Evolutionary conservation across 2,113 vertebrate genomes (phyloP).

Genomic region (Apeltes quadracus): DNA sequence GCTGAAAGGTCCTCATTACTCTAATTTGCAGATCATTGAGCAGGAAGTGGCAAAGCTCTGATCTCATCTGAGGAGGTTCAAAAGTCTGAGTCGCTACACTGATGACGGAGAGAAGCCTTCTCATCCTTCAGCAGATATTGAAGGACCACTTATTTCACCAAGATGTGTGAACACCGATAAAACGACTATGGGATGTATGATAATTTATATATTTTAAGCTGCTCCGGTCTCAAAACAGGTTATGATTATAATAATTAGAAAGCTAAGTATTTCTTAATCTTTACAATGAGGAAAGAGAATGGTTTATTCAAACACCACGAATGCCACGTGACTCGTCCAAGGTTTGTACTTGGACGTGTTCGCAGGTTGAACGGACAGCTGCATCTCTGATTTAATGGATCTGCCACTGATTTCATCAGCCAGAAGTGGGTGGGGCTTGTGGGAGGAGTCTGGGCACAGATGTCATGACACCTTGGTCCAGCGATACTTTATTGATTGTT

Average conservation of each 20-base stretch:
- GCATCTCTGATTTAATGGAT: neutral
- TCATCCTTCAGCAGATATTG: neutral
- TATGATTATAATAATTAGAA: neutral
- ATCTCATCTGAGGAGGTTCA: slow-evolving; percentile 48
- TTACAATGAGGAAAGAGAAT: neutral
- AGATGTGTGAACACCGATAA: too few species aligned
- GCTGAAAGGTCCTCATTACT: slow-evolving; percentile 62
- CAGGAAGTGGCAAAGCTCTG: slow-evolving; percentile 46
- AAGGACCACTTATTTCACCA: too few species aligned
- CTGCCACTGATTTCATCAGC: neutral
- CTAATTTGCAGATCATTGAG: slow-evolving; percentile 69
- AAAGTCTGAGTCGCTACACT: neutral
- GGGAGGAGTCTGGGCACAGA: slow-evolving; percentile 62
- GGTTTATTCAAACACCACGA: too few species aligned
- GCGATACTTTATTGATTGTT: slow-evolving; percentile 79
- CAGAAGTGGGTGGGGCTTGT: slow-evolving; percentile 8
- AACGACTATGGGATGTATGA: too few species aligned
- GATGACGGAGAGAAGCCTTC: neutral
- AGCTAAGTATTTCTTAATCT: neutral
- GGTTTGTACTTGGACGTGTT: too few species aligned
- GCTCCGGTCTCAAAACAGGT: too few species aligned
- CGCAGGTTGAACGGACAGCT: neutral
- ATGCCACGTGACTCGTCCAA: neutral
- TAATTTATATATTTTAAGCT: too few species aligned
- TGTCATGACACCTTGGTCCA: slow-evolving; percentile 79